phyloP scores from a whole-genome alignment of 2,888 invertebrate genomes.

The Chromoteleia sp. region DNA sequence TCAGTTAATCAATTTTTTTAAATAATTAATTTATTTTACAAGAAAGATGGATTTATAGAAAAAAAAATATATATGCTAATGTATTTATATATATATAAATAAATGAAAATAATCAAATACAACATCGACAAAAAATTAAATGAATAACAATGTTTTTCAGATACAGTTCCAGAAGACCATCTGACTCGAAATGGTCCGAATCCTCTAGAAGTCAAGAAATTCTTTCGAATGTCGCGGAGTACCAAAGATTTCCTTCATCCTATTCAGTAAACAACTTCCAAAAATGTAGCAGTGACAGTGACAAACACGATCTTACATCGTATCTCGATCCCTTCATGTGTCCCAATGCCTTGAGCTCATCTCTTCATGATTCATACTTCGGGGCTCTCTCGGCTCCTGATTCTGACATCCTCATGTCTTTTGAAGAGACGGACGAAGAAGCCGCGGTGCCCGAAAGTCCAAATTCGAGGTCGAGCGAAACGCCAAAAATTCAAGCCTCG shows the following conservation, averaged over 20 bases:
- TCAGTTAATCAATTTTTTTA: no score
- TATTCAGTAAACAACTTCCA: slow-evolving; percentile 82
- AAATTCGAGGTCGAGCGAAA: slow-evolving; percentile 12
- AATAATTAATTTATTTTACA: no score
- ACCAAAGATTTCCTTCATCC: slow-evolving; percentile 79
- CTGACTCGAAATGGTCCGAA: slow-evolving; percentile 82
- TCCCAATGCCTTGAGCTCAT: slow-evolving; percentile 80
- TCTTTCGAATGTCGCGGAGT: slow-evolving; percentile 76
- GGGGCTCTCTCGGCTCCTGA: slow-evolving; percentile 80
- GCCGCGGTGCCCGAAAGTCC: slow-evolving; percentile 53
- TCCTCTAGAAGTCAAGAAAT: slow-evolving; percentile 82
- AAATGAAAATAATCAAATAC: no score
- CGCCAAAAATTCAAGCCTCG: slow-evolving; percentile 71
- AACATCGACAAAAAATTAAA: no score
- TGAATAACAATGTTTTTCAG: no score
- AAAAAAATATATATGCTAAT: no score
- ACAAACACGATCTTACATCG: slow-evolving; percentile 80
- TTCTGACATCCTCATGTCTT: slow-evolving; percentile 81
- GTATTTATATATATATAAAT: background rate
- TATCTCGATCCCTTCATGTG: slow-evolving; percentile 80
- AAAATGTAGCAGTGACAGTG: slow-evolving; percentile 79
- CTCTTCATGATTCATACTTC: slow-evolving; percentile 81
- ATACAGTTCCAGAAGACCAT: slow-evolving; percentile 81
- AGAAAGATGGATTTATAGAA: no score
- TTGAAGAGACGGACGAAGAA: slow-evolving; percentile 78